Evolutionary conservation across 2,797 vertebrate genomes (phyloP).

Genomic region (Hapalemur alaotrensis): DNA sequence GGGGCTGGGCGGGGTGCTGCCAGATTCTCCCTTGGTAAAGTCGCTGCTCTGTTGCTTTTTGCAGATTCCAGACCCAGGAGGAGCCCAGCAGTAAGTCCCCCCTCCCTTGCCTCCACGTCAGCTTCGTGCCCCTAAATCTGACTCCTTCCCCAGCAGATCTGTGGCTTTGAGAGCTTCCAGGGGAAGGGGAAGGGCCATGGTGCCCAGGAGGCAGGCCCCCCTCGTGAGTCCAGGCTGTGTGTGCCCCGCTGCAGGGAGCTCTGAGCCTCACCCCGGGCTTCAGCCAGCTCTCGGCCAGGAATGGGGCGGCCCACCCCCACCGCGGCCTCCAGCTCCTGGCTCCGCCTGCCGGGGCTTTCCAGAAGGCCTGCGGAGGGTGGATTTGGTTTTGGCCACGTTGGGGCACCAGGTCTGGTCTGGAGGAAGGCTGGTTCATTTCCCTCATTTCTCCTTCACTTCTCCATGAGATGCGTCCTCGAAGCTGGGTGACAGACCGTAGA

Average conservation of each 20-base stretch:
- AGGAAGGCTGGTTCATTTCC: neutral
- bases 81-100: constrained; percentile 76
- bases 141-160: neutral
- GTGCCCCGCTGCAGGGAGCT: neutral
- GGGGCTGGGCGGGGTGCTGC: neutral
- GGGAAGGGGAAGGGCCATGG: too few relatives aligned
- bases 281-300: neutral
- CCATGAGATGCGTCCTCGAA: fast-evolving
- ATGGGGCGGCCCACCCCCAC: neutral
- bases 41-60: constrained; percentile 41
- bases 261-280: neutral
- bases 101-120: fast-evolving
- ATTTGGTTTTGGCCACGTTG: neutral
- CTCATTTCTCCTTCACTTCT: neutral
- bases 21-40: neutral
- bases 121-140: neutral
- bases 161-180: neutral
- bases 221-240: neutral
- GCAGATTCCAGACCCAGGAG: constrained; percentile 71
- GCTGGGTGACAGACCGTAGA: neutral
- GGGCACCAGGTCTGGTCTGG: neutral
- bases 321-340: constrained; percentile 42
- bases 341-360: constrained; percentile 41
- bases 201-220: neutral
- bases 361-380: neutral